phyloP scores from a whole-genome alignment of 2,797 vertebrate genomes.

The Melanotaenia nigrans region DNA sequence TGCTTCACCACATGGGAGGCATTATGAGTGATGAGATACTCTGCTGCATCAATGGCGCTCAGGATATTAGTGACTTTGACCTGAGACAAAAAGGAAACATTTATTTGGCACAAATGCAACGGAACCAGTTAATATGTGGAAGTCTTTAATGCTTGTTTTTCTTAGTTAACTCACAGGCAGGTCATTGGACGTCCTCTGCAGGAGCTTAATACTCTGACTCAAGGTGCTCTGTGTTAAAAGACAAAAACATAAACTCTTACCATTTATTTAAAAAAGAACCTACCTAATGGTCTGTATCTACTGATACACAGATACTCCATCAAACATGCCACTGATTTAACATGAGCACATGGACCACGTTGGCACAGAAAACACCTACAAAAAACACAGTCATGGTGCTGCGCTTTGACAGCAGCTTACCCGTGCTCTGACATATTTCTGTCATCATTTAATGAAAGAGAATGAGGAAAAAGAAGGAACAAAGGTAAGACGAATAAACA shows the following conservation, averaged over 20 bases:
- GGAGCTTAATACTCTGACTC: slow-evolving; percentile 83
- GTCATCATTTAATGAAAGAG: slow-evolving; percentile 76
- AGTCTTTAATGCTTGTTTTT: neutral
- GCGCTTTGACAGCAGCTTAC: slow-evolving; percentile 77
- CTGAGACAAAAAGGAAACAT: slow-evolving; percentile 67
- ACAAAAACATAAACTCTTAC: slow-evolving; percentile 10
- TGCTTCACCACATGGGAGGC: slow-evolving; percentile 86
- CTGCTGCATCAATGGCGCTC: slow-evolving; percentile 86
- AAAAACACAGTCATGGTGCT: slow-evolving; percentile 16
- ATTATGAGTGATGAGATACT: slow-evolving; percentile 88
- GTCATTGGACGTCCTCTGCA: slow-evolving; percentile 84
- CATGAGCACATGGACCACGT: slow-evolving; percentile 29
- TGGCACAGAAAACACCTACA: slow-evolving; percentile 31
- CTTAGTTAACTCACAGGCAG: slow-evolving; percentile 83
- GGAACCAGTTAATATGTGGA: neutral
- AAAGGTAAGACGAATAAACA: neutral
- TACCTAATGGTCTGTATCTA: neutral
- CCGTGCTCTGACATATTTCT: slow-evolving; percentile 91
- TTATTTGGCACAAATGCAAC: neutral
- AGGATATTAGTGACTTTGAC: slow-evolving; percentile 86
- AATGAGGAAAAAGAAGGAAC: slow-evolving; percentile 65
- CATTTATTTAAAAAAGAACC: neutral
- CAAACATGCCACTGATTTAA: slow-evolving; percentile 22
- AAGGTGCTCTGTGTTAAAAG: slow-evolving; percentile 81
- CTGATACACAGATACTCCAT: slow-evolving; percentile 3